These are phyloP conservation scores for Pseudotriccus pelzelni DNA, from an alignment of 2,797 vertebrate species.

Conservation along the genomic window DNA sequence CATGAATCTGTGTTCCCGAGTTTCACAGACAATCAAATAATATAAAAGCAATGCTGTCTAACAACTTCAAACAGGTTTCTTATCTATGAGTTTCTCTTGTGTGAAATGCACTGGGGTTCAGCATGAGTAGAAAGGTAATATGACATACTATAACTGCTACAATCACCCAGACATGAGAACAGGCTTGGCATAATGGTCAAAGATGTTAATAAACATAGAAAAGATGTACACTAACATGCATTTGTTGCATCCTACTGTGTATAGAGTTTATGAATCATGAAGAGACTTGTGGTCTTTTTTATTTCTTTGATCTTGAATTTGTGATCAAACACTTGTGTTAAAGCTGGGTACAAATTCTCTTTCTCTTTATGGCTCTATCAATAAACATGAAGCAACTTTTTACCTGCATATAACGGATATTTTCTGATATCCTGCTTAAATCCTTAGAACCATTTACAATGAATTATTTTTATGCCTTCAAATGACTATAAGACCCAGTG, in stretches of 20 bases:
- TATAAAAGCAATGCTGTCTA: neutral
- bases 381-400: neutral
- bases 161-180: neutral
- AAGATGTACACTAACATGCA: neutral
- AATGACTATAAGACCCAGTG: neutral
- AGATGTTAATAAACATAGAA: neutral
- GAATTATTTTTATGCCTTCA: neutral
- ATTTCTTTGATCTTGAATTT: neutral
- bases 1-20: neutral
- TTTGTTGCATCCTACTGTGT: neutral
- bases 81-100: neutral
- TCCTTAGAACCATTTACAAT: neutral
- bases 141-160: neutral
- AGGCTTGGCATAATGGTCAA: neutral
- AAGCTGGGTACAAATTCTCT: neutral
- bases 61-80: neutral
- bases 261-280: neutral
- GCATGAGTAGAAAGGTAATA: neutral
- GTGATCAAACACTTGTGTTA: neutral
- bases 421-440: neutral
- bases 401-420: neutral
- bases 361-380: neutral
- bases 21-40: neutral
- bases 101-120: neutral
- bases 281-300: neutral